These are phyloP conservation scores for Ochropleura leucogaster DNA, from an alignment of 2,888 invertebrate species.

Conservation along the genomic window DNA sequence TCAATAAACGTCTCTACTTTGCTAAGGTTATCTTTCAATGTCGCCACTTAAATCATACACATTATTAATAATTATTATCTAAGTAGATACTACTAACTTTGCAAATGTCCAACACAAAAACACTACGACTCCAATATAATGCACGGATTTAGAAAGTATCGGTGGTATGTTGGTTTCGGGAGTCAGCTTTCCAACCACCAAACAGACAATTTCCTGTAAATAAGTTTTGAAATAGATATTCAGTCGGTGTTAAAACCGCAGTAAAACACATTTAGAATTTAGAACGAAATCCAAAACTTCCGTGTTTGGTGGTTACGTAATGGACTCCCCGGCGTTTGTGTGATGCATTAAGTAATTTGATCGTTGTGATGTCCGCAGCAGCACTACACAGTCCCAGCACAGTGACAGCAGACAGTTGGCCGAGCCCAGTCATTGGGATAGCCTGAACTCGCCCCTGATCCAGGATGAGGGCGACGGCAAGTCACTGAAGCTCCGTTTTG, in stretches of 20 bases:
- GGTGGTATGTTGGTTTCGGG: slow-evolving; percentile 23
- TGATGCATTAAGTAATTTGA: slow-evolving; percentile 46
- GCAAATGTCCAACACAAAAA: slow-evolving; percentile 25
- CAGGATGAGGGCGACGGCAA: slow-evolving; percentile 98
- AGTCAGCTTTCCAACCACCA: slow-evolving; percentile 34
- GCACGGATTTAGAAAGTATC: slow-evolving; percentile 40
- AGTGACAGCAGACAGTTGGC: slow-evolving; percentile 91
- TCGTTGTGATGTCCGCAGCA: slow-evolving; percentile 85
- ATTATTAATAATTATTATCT: slow-evolving; percentile 27
- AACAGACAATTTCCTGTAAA: slow-evolving; percentile 34
- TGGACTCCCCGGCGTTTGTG: slow-evolving; percentile 32
- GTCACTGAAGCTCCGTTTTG: slow-evolving; percentile 98
- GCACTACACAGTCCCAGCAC: slow-evolving; percentile 92
- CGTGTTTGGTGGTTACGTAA: slow-evolving; percentile 54
- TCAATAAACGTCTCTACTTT: slow-evolving; percentile 55
- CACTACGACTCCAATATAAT: slow-evolving; percentile 13
- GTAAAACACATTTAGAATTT: slow-evolving; percentile 34
- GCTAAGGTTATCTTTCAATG: slow-evolving; percentile 65
- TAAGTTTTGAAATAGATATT: slow-evolving; percentile 33
- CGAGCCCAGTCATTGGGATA: slow-evolving; percentile 94
- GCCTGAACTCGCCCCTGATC: slow-evolving; percentile 97
- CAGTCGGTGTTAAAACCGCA: slow-evolving; percentile 28
- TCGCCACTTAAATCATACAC: slow-evolving; percentile 52
- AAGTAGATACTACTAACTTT: slow-evolving; percentile 33
- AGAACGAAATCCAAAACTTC: slow-evolving; percentile 41